Conservation (phyloP, 1,140 invertebrate species). For the Eulimnadia texana region DNA sequence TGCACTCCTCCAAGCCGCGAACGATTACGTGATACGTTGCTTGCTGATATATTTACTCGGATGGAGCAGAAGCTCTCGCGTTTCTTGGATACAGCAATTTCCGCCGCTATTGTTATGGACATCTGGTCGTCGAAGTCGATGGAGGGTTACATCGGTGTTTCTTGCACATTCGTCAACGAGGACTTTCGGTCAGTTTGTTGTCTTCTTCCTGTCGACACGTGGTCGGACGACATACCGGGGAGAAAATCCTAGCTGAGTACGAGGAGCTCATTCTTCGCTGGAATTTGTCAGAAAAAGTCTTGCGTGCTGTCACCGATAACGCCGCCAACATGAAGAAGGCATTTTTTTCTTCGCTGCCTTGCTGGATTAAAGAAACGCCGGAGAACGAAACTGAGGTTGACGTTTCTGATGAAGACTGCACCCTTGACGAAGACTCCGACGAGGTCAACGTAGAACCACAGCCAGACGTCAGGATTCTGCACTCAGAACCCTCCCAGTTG, state of each 20-base stretch:
- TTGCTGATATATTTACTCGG: not conserved
- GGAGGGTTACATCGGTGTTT: conserved; percentile 8
- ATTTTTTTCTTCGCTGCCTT: not conserved
- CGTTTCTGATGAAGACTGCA: not conserved
- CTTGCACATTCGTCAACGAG: not conserved
- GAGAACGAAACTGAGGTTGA: not conserved
- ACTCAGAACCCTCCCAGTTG: not conserved
- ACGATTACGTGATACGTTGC: not conserved
- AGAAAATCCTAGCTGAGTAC: not conserved
- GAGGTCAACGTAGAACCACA: not conserved
- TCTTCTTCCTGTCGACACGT: not conserved
- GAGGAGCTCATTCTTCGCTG: not conserved
- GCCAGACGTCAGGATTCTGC: not conserved
- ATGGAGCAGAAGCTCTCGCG: not conserved
- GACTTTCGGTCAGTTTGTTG: not conserved
- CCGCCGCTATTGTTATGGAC: conserved; percentile 1
- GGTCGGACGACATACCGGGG: conserved; percentile 4
- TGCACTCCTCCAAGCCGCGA: not conserved
- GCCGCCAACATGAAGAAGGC: conserved; percentile 5
- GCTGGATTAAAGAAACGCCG: not conserved
- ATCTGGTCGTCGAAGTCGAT: conserved; percentile 8
- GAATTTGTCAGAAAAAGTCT: conserved; percentile 1
- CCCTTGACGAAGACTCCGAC: not conserved
- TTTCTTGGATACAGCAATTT: not conserved
- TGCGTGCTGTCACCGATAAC: conserved; percentile 7